These are phyloP conservation scores for Platichthys flesus DNA, from an alignment of 2,113 vertebrate species.

Conservation along the genomic window DNA sequence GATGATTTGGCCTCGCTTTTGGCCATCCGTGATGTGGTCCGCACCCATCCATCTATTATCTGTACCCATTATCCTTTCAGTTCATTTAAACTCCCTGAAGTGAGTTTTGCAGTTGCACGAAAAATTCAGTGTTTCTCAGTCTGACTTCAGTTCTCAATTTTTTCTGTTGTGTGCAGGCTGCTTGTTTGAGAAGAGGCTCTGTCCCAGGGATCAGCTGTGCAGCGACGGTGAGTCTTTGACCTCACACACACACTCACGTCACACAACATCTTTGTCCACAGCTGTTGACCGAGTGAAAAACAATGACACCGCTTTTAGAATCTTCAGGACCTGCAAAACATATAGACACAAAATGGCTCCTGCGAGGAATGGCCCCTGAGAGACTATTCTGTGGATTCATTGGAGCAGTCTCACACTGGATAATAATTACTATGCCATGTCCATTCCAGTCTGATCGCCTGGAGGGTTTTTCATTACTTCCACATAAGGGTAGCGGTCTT, in stretches of 20 bases:
- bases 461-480: background rate
- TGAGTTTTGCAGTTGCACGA: background rate
- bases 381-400: background rate
- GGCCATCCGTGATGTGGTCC: no score
- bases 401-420: background rate
- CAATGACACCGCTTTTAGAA: no score
- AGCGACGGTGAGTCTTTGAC: conserved; percentile 67
- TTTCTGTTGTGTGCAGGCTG: conserved; percentile 64
- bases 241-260: background rate
- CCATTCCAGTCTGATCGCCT: background rate
- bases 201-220: conserved; percentile 70
- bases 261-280: background rate
- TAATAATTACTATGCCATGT: background rate
- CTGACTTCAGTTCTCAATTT: background rate
- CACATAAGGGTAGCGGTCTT: background rate
- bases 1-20: no score
- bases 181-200: conserved; percentile 78
- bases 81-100: background rate
- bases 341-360: background rate
- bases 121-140: background rate
- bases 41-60: no score
- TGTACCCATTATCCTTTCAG: background rate
- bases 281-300: background rate
- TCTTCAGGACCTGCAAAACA: no score
- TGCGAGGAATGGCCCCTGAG: background rate